These are phyloP conservation scores for Megamerina dolium DNA, from an alignment of 2,888 invertebrate species.

Conservation along the genomic window DNA sequence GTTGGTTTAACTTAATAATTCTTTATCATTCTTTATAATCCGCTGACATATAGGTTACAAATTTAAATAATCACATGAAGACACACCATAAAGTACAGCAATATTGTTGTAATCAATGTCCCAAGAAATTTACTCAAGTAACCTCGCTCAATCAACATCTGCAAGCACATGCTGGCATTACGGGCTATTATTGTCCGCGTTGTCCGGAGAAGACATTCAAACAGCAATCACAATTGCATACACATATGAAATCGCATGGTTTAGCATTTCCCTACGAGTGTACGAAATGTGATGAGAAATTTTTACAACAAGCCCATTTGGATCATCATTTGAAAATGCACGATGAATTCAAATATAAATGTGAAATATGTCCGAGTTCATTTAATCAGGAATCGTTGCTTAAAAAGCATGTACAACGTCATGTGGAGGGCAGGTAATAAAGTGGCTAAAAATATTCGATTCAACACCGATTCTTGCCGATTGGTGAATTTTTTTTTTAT, in stretches of 20 bases:
- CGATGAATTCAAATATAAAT: conserved; percentile 49
- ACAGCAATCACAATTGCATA: conserved; percentile 47
- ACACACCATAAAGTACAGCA: conserved; percentile 51
- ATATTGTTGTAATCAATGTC: conserved; percentile 50
- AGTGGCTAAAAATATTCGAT: conserved; percentile 14
- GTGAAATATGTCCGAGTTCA: conserved; percentile 49
- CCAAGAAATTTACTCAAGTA: conserved; percentile 49
- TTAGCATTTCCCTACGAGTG: conserved; percentile 48
- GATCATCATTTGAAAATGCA: conserved; percentile 50
- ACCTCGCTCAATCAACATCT: conserved; percentile 50
- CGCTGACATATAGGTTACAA: conserved; percentile 40
- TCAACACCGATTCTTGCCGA: neutral
- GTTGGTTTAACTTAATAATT: neutral
- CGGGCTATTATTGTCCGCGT: conserved; percentile 48
- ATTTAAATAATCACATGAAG: conserved; percentile 50
- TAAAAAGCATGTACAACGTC: conserved; percentile 49
- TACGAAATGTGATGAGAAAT: conserved; percentile 49
- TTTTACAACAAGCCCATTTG: conserved; percentile 47
- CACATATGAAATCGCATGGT: conserved; percentile 50
- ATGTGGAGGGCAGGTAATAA: conserved; percentile 49
- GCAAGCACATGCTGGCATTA: conserved; percentile 48
- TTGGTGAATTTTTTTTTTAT: neutral
- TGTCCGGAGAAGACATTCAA: conserved; percentile 50
- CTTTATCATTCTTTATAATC: neutral
- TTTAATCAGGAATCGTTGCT: conserved; percentile 48